Evolutionary conservation across 2,113 vertebrate genomes (phyloP), one percentile per base, ranked within the genome.

Genomic region (Oreochromis niloticus): DNA sequence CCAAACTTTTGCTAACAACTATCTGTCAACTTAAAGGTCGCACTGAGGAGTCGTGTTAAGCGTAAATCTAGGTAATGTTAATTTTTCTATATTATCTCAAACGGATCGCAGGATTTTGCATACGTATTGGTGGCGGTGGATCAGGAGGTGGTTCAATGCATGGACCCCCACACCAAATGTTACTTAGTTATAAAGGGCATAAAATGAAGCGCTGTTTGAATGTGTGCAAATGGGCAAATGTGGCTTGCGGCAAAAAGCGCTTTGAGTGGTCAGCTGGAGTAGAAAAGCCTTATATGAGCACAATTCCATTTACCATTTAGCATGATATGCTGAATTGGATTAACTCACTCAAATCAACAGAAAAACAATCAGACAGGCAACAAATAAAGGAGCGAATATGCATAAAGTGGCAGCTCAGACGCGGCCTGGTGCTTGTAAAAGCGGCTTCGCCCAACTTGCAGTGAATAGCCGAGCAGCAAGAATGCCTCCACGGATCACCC

Each of bases 401-500:
- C 50, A 61, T 81, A 27, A 89, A 85, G 89, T 32, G 30, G 83
- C 82, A n/a, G 93, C 91, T 93, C 91, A 92, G 89, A 93, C 88
- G 8, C 85, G 73, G 75, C 85, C 83, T 85, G 75, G 3, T 46
- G 11, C 82, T 92, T 89, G 91, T 92, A 85, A 89, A 92, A 93
- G 34, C 88, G 56, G 79, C 91, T 90, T 88, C 6, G 34, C 68
- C 85, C 73, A 56, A 55, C 88, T 88, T 82, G 85, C 39, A 48
- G 85, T 93, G 87, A 94, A 94, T 92, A 87, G 91, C 61, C 11
- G 46, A 87, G 88, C 91, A 75, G 88, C 92, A 95, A 92, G 94
- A 95, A 95, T 96, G 93, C 92, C 91, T 93, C 89, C 56, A 43
- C 13, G 90, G 95, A 95, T 94, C 84, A 88, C 94, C 90, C 88